Evolutionary conservation across 2,113 vertebrate species (phyloP).

Genomic region (Aviceda subcristata): DNA sequence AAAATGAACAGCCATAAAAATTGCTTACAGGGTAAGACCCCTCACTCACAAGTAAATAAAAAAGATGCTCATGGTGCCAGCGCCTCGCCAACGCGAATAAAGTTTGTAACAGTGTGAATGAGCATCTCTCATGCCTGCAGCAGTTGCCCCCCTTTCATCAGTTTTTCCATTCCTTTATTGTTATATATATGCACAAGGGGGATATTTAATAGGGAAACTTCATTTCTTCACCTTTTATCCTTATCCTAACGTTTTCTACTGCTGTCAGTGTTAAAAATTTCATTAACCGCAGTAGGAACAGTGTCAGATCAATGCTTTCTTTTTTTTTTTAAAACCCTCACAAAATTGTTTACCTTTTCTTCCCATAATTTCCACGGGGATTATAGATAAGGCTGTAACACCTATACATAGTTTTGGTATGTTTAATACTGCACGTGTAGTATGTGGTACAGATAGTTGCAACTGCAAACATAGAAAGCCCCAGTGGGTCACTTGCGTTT

Average conservation of each 20-base stretch:
- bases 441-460: background rate
- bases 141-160: background rate
- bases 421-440: background rate
- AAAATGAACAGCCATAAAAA: background rate
- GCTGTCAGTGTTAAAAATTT: background rate
- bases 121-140: background rate
- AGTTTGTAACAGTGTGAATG: background rate
- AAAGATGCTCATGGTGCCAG: background rate
- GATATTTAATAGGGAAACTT: background rate
- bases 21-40: background rate
- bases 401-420: background rate
- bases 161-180: background rate
- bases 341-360: background rate
- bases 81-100: rapidly evolving
- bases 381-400: background rate
- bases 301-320: background rate
- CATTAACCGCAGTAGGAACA: background rate
- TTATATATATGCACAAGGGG: background rate
- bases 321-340: background rate
- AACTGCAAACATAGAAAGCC: background rate
- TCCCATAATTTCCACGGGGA: background rate
- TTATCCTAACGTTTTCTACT: background rate
- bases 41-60: background rate
- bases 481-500: background rate
- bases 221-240: background rate